Percentiles rank a stretch among this genome's conserved stretches.
Conservation (phyloP, 2,888 invertebrate species). For the Escarpia spicata region DNA sequence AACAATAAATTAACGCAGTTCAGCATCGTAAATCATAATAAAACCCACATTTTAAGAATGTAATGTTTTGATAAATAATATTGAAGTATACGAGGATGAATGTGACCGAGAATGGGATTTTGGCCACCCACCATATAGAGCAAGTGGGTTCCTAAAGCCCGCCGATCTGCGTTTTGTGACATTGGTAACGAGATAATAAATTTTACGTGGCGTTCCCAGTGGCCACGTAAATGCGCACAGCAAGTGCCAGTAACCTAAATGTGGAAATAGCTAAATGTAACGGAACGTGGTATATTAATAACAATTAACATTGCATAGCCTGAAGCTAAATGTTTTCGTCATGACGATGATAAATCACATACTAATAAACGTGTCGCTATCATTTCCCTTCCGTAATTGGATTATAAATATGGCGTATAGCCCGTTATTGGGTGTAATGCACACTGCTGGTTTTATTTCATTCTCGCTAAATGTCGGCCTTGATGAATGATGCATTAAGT, state of each 20-base stretch:
- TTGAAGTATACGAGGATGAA: no score
- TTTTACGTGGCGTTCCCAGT: background rate
- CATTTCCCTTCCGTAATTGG: background rate
- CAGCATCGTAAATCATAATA: background rate
- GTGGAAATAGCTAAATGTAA: background rate
- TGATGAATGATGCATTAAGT: background rate
- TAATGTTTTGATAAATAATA: no score
- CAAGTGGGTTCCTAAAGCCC: no score
- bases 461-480: background rate
- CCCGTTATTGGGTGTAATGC: background rate
- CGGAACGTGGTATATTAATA: conserved; percentile 12
- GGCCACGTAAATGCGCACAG: background rate
- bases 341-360: background rate
- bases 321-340: background rate
- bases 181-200: background rate
- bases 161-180: background rate
- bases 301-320: background rate
- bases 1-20: background rate
- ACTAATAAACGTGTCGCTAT: background rate
- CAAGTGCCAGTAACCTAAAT: background rate
- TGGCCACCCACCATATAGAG: no score
- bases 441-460: background rate
- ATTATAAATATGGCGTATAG: background rate
- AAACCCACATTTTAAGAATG: no score
- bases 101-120: no score